Conservation (phyloP, 2,888 invertebrate genomes). For the Chromoteleia sp. region DNA sequence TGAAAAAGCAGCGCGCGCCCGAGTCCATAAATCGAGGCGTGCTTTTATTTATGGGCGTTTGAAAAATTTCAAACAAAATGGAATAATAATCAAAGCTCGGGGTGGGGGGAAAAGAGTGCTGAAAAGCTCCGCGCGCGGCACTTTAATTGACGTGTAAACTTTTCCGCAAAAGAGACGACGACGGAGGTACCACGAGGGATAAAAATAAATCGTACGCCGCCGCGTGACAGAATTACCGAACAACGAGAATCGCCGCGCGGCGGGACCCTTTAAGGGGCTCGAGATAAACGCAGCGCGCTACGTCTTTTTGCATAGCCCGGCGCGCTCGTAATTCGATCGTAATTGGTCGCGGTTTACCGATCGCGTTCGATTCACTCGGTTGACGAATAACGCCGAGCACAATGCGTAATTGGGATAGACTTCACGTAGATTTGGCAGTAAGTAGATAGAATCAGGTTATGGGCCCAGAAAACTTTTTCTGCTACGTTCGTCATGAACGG, state of each 20-base stretch:
- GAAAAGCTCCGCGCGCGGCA: conserved; percentile 16
- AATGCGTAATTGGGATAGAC: conserved; percentile 56
- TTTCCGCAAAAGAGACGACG: conserved; percentile 23
- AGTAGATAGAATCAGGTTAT: no score
- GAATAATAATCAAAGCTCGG: conserved; percentile 29
- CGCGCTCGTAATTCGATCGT: conserved; percentile 70
- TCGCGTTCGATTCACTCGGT: conserved; percentile 45
- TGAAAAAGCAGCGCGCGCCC: conserved; percentile 41
- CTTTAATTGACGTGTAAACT: conserved; percentile 62
- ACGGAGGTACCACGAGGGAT: conserved; percentile 21
- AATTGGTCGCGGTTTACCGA: conserved; percentile 63
- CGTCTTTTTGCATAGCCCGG: conserved; percentile 48
- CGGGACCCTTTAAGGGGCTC: conserved; percentile 52
- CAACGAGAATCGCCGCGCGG: conserved; percentile 39
- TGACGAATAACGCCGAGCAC: conserved; percentile 57
- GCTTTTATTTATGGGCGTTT: conserved; percentile 49
- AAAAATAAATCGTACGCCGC: conserved; percentile 54
- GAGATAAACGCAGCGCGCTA: conserved; percentile 48
- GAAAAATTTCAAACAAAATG: conserved; percentile 56
- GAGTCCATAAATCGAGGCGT: conserved; percentile 46
- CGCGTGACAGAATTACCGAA: conserved; percentile 59
- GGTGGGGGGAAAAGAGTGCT: background rate
- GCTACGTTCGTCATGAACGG: no score
- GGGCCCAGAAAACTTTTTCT: no score
- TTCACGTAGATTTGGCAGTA: no score